Percentiles rank a stretch among this genome's conserved stretches.
Evolutionary conservation across 1,140 invertebrate species (phyloP).

Genomic region (Drosophila orena): DNA sequence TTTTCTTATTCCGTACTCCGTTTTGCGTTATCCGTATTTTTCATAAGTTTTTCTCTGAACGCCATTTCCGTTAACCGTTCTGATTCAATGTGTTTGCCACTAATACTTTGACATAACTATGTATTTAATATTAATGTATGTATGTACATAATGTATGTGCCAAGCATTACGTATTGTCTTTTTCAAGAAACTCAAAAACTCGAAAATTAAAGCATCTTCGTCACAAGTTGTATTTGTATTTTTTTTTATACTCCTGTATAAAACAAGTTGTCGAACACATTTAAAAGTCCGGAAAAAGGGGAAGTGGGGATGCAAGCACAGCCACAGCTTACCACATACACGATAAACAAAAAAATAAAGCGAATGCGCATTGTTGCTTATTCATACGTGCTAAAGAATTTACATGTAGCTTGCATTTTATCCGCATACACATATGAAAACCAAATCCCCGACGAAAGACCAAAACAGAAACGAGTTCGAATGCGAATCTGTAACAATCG

Average conservation of each 20-base stretch:
- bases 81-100: conserved; percentile 52
- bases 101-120: conserved; percentile 49
- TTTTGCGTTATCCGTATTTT: conserved; percentile 26
- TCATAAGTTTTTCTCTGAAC: conserved; percentile 26
- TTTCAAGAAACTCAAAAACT: conserved; percentile 21
- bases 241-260: conserved; percentile 13
- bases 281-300: conserved; percentile 9
- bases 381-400: conserved; percentile 33
- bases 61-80: conserved; percentile 37
- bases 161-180: conserved; percentile 67
- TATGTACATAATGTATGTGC: conserved; percentile 75
- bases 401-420: conserved; percentile 26
- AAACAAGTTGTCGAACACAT: conserved; percentile 7
- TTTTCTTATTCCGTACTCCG: conserved; percentile 9
- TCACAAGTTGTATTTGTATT: conserved; percentile 14
- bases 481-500: conserved; percentile 38
- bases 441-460: conserved; percentile 10
- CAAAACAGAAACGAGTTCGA: conserved; percentile 23
- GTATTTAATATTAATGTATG: conserved; percentile 53
- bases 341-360: conserved; percentile 2
- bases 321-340: conserved; percentile 38
- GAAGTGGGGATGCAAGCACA: conserved; percentile 46
- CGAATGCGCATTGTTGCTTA: conserved; percentile 28
- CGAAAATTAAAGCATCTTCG: conserved; percentile 3
- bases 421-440: conserved; percentile 2